These are phyloP conservation scores for Pemphigus obesinymphae DNA, from an alignment of 1,140 invertebrate species.

Conservation along the genomic window DNA sequence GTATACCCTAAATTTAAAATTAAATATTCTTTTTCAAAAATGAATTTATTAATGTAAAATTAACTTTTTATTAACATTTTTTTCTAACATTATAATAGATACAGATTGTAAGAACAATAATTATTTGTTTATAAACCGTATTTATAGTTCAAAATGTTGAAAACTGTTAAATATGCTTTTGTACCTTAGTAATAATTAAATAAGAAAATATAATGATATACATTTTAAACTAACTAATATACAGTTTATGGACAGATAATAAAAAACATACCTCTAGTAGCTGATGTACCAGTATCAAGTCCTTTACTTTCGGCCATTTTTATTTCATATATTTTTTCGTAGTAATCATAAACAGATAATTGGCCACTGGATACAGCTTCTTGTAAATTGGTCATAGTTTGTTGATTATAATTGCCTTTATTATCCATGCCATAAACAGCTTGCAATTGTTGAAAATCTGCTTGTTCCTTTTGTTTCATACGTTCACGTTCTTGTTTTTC, in stretches of 20 bases:
- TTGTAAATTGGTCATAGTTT: constrained; percentile 76
- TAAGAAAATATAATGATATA: no score
- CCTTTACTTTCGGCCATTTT: constrained; percentile 69
- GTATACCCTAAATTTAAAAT: no score
- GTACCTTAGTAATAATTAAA: neutral
- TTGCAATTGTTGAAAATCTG: constrained; percentile 49
- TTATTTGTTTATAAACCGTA: no score
- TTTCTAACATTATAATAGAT: neutral
- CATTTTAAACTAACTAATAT: no score
- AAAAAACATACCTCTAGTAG: constrained; percentile 22
- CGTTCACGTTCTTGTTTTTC: constrained; percentile 40
- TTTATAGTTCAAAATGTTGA: no score
- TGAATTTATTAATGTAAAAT: neutral
- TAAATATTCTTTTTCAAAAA: neutral
- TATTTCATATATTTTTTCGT: constrained; percentile 71
- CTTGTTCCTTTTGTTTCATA: constrained; percentile 33
- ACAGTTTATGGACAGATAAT: neutral
- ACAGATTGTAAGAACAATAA: no score
- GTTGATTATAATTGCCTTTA: constrained; percentile 72
- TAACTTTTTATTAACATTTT: neutral
- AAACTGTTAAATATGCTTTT: no score
- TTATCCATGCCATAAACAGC: constrained; percentile 87
- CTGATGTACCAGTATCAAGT: constrained; percentile 73
- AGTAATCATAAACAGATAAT: constrained; percentile 78
- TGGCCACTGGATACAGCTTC: constrained; percentile 77